Conservation (phyloP, 2,888 invertebrate species). For the Ornithoptera alexandrae region DNA sequence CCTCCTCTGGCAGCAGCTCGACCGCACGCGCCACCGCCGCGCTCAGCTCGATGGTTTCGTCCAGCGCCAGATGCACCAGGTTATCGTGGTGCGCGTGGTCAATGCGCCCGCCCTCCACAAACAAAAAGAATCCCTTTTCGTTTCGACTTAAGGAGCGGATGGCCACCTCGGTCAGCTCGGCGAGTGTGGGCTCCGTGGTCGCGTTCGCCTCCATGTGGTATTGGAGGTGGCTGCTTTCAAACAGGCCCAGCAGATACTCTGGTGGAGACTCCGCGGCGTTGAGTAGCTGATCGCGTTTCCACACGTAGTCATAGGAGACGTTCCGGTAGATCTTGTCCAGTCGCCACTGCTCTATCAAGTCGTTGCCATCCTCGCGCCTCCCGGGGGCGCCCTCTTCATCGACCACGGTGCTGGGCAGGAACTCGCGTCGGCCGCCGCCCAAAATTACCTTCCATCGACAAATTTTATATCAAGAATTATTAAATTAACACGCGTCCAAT, state of each 20-base stretch:
- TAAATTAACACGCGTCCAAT: no score
- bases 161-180: constrained; percentile 78
- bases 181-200: constrained; percentile 67
- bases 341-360: constrained; percentile 85
- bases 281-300: constrained; percentile 80
- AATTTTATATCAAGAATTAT: no score
- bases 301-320: constrained; percentile 72
- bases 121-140: constrained; percentile 86
- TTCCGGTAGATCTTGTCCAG: constrained; percentile 60
- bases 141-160: constrained; percentile 83
- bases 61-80: constrained; percentile 79
- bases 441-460: constrained; percentile 74
- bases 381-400: constrained; percentile 77
- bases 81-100: constrained; percentile 74
- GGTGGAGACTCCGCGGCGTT: constrained; percentile 64
- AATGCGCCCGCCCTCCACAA: constrained; percentile 82
- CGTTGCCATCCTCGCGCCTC: constrained; percentile 77
- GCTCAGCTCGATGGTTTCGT: constrained; percentile 84
- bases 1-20: constrained; percentile 66
- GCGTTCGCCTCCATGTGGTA: constrained; percentile 81
- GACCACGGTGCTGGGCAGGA: constrained; percentile 75
- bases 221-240: constrained; percentile 81
- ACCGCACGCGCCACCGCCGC: constrained; percentile 78
- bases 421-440: constrained; percentile 85
- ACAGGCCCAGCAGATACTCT: constrained; percentile 82